Base-by-base conservation (phyloP, 2,888 invertebrate species). In the Vanessa cardui region DNA sequence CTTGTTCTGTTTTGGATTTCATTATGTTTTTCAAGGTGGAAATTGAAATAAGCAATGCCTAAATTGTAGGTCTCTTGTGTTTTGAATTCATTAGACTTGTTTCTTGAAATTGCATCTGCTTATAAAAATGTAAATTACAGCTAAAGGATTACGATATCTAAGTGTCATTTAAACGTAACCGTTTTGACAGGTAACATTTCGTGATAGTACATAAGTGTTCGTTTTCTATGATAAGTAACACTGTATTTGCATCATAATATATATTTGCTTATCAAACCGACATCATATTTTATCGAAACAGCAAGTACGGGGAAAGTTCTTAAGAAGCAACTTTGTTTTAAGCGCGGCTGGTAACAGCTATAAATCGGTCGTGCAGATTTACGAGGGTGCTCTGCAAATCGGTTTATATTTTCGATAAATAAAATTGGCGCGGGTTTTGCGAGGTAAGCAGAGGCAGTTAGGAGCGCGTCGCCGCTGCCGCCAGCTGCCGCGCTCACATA, bases 331-430 rank as follows among this genome's bases (percentile, higher is more conserved):
- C 85, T 87, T 89, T 86, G 86, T 88, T 86, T 62, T 84, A 86
- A 88, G 87, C 91, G 86, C 89, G 88, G 80, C 88, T 83, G 86
- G 90, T 88, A 89, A 85, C 88, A 89, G 87, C 87, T 84, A 90
- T 92, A 92, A 92, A 92, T 92, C 91, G 90, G 84, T 84, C 85
- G 84, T 89, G 85, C 84, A 81, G 86, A 88, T 91, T 92, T 92
- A 92, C 91, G 92, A 90, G 83, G 87, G 87, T 83, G 88, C 88
- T 90, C 88, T 85, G 92, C 89, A 91, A 92, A 92, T 92, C 91
- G 92, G 90, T 92, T 92, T 92, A 92, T 92, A 92, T 92, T 92
- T 92, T 92, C 92, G 92, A 92, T 92, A 92, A 92, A 92, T 92
- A 92, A 92, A 92, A 92, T 92, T 91, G 92, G 92, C 92, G 89